Evolutionary conservation across 1,140 invertebrate species (phyloP).

Genomic region (Triops longicaudatus): DNA sequence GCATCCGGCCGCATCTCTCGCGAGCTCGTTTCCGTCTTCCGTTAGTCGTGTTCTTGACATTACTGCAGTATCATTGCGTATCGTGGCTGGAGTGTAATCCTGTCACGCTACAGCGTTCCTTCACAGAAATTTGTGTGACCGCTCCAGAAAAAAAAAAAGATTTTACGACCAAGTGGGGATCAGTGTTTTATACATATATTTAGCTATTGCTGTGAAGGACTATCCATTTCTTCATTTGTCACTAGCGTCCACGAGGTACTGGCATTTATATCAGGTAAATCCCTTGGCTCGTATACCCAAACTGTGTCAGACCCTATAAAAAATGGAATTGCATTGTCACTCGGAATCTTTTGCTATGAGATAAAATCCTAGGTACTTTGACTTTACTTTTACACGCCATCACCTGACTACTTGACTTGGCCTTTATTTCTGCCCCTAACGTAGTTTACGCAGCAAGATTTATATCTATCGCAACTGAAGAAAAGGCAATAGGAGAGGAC

Average conservation of each 20-base stretch:
- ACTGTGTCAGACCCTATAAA: neutral
- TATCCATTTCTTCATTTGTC: conserved; percentile 7
- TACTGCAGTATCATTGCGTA: neutral
- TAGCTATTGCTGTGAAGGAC: neutral
- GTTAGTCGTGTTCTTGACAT: neutral
- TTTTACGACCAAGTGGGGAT: neutral
- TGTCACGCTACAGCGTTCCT: neutral
- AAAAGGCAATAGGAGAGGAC: too few relatives aligned
- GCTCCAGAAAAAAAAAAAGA: neutral
- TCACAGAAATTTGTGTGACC: neutral
- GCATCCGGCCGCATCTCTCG: neutral
- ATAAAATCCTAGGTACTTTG: neutral
- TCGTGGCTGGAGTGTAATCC: neutral
- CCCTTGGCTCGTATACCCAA: neutral
- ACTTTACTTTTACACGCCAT: neutral
- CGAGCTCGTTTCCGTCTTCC: neutral
- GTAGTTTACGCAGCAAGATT: too few relatives aligned
- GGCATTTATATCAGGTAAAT: neutral
- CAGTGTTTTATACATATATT: neutral
- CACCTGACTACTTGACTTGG: neutral
- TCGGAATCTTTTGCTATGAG: neutral
- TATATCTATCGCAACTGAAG: too few relatives aligned
- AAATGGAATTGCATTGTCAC: neutral
- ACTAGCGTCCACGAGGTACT: neutral
- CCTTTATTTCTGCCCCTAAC: too few relatives aligned